phyloP scores from a whole-genome alignment of 2,797 vertebrate species.

The Psittacula echo region DNA sequence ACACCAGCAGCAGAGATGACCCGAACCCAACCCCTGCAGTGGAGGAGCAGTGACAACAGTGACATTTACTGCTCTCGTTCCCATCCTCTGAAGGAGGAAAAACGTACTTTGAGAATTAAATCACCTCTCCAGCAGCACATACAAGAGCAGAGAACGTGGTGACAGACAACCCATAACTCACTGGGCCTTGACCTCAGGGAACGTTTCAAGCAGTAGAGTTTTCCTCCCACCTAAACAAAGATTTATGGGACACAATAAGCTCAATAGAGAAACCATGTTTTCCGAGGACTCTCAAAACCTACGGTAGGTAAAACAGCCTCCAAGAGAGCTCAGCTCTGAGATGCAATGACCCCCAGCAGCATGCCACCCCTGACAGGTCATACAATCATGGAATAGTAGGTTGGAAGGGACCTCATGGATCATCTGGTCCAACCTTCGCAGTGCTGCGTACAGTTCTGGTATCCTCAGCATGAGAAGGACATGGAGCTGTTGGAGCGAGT shows the following conservation, averaged over 20 bases:
- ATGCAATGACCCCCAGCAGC: background rate
- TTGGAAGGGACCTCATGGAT: background rate
- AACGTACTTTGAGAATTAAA: background rate
- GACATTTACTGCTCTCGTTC: background rate
- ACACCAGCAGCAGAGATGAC: background rate
- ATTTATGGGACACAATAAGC: background rate
- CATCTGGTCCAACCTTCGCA: background rate
- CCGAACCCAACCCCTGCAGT: background rate
- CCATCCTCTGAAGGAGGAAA: background rate
- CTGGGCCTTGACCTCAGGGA: background rate
- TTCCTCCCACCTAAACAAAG: background rate
- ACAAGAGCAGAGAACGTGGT: background rate
- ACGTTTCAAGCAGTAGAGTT: background rate
- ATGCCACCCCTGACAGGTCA: background rate
- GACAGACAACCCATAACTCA: background rate
- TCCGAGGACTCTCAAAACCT: background rate
- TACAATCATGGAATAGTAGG: background rate
- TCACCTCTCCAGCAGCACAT: background rate
- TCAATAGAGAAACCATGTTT: background rate
- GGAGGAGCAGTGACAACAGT: background rate
- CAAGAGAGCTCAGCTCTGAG: accelerated
- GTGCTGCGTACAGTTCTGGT: background rate
- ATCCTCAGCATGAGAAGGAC: background rate
- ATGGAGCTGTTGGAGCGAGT: background rate
- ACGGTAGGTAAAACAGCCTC: background rate